Evolutionary conservation across 1,140 invertebrate species (phyloP), one percentile per base, ranked within the genome.

Genomic region (Steinernema feltiae): DNA sequence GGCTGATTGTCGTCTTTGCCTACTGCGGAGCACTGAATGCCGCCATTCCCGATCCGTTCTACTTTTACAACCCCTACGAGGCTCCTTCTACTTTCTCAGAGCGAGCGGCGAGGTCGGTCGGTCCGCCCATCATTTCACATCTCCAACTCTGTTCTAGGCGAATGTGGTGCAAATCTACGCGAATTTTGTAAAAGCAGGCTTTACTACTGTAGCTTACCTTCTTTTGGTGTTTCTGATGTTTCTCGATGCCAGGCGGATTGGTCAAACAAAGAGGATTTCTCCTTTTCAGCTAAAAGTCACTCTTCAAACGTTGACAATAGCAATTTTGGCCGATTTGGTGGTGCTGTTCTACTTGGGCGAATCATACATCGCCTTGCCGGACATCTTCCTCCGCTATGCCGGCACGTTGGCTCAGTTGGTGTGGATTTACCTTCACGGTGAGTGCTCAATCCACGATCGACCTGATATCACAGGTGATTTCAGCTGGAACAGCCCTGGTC

Each of bases 31-130:
- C 53, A 3, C 15, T 15, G 2, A 15, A 17, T 7, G 2, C 3
- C 53, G 3, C 24, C 7, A 21, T 63, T 27, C 24, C 53, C 24
- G 53, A 63, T 21, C 7, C 2, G 53, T 12, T 63, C 24, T 63
- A 63, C 53, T 63, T 63, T 21, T 63, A 63, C 53, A 63, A 63
- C 24, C 15, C 53, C 24, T 63, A 63, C 53, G 53, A 3, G 53
- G 35, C 35, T 7, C 18, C 18, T 41, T 41, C 18, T 7, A 7
- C 35, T 7, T 41, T 7, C 7, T 18, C 18, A 41, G 35, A 18
- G 7, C 18, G 7, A 41, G 35, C 18, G 35, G 35, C 18, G 7
- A 41, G 35, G 35, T 41, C 7, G 35, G 35, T 41, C n/a, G n/a
- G n/a, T n/a, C n/a, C n/a, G n/a, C n/a, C n/a, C n/a, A n/a, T n/a